Percentiles rank a stretch among this genome's conserved stretches.
These are phyloP conservation scores for Lymantria monacha DNA, from an alignment of 2,888 invertebrate genomes.

Conservation along the genomic window DNA sequence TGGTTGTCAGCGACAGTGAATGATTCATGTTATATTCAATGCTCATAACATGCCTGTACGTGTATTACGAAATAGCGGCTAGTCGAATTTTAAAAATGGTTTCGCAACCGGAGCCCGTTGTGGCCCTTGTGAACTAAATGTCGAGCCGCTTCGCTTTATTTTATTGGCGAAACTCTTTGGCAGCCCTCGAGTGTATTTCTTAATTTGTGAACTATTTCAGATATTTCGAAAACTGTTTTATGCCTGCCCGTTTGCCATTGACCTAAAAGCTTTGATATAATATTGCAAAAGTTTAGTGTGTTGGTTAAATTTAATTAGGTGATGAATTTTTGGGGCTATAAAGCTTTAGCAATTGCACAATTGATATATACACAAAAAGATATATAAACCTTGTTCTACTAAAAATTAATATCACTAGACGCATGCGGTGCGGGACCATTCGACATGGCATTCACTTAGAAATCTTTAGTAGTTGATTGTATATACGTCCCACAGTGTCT, in stretches of 20 bases:
- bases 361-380: too few species aligned
- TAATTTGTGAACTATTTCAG: conserved; percentile 50
- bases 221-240: conserved; percentile 50
- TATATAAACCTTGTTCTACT: too few species aligned
- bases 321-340: conserved; percentile 19
- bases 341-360: too few species aligned
- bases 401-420: too few species aligned
- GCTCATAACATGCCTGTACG: conserved; percentile 40
- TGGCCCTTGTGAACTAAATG: conserved; percentile 60
- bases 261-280: conserved; percentile 53
- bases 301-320: conserved; percentile 12
- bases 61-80: conserved; percentile 49
- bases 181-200: conserved; percentile 50
- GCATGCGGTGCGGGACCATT: too few species aligned
- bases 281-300: conserved; percentile 26
- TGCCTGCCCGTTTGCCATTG: conserved; percentile 54
- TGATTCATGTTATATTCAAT: conserved; percentile 45
- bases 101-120: conserved; percentile 46
- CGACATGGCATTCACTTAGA: too few species aligned
- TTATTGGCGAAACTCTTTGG: conserved; percentile 53
- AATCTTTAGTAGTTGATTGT: too few species aligned
- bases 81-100: conserved; percentile 45
- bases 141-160: conserved; percentile 51
- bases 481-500: too few species aligned
- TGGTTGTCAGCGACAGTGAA: conserved; percentile 24